Evolutionary conservation across 2,797 vertebrate genomes (phyloP), one percentile per base, ranked within the genome.

Genomic region (Phalloptychus januarius): DNA sequence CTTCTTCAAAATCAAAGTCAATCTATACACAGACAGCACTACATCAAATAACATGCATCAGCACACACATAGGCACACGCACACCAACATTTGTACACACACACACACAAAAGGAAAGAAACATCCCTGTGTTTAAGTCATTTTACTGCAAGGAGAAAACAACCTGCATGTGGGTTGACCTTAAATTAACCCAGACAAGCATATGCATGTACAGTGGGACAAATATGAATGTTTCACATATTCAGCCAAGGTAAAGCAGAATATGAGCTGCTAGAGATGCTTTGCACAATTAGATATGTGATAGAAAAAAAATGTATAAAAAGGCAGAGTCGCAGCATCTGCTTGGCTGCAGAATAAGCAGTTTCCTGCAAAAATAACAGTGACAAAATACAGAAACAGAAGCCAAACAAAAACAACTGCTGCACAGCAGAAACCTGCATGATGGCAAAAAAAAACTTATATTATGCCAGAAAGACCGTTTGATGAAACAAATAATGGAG

Each of bases 1-100:
- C 89, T 90, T 89, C 85, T 79, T 87, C 79, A 76, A 86, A 88
- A 94, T 93, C 92, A 92, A 93, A 91, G 81, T 88, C 85, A 83
- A 88, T 89, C 90, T 84, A 91, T 88, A 81, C 74, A 87, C 83
- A 90, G 87, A 87, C 61, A 48, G 73, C 80, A 82, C 77, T 63
- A 40, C 77, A 77, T 85, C 77, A 91, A 89, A 89, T 86, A 85
- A 76, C 85, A 92, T n/a, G 87, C 87, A 86, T 76, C 80, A 36
- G 70, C 16, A 81, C 76, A 86, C 82, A 84, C 84, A 45, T 76
- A 71, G 77, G 74, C n/a, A 31, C 1, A 82, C 74, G 83, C 83
- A 80, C 83, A 61, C 58, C 33, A 31, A 63, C 58, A 63, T 3
- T 18, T 42, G 20, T 36, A 18, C 33, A 67, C 69, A 72, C 74